Conservation (phyloP, 1,140 invertebrate genomes). For the Drosophila athabasca region DNA sequence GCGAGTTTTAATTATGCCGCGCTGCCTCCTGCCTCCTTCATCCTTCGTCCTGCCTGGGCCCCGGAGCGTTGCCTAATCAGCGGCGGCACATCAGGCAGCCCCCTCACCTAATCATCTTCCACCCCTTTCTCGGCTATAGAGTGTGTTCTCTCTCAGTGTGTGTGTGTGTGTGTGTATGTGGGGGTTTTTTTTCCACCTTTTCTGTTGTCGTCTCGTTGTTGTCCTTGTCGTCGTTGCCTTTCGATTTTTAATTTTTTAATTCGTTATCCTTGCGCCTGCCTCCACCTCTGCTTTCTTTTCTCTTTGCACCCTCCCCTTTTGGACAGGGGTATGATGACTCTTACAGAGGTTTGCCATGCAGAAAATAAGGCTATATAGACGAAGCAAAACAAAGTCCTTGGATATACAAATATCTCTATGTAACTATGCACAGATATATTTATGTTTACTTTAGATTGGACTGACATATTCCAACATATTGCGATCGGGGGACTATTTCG, state of each 20-base stretch:
- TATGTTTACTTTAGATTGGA: too few relatives aligned
- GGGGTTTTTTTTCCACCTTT: constrained; percentile 47
- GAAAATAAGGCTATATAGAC: too few relatives aligned
- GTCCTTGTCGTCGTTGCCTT: constrained; percentile 68
- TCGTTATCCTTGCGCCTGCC: constrained; percentile 79
- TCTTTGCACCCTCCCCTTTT: constrained; percentile 5
- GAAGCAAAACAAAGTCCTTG: too few relatives aligned
- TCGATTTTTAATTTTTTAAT: constrained; percentile 83
- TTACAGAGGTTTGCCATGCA: too few relatives aligned
- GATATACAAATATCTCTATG: too few relatives aligned
- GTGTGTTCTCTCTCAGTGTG: constrained; percentile 23
- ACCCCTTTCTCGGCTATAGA: constrained; percentile 50
- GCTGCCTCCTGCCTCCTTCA: neutral
- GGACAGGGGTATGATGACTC: too few relatives aligned
- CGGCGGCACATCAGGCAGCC: constrained; percentile 60
- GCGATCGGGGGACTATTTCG: too few relatives aligned
- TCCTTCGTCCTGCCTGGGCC: constrained; percentile 8
- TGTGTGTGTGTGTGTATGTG: constrained; percentile 31
- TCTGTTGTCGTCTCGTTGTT: constrained; percentile 48
- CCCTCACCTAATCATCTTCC: constrained; percentile 68
- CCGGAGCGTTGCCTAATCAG: constrained; percentile 76
- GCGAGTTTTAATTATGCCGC: constrained; percentile 78
- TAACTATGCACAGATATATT: too few relatives aligned
- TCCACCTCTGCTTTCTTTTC: constrained; percentile 25
- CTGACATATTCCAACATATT: too few relatives aligned